A percentile compares a stretch with the other conserved stretches of the same genome.
phyloP scores from a whole-genome alignment of 2,888 invertebrate genomes.

The Yponomeuta evonymella region DNA sequence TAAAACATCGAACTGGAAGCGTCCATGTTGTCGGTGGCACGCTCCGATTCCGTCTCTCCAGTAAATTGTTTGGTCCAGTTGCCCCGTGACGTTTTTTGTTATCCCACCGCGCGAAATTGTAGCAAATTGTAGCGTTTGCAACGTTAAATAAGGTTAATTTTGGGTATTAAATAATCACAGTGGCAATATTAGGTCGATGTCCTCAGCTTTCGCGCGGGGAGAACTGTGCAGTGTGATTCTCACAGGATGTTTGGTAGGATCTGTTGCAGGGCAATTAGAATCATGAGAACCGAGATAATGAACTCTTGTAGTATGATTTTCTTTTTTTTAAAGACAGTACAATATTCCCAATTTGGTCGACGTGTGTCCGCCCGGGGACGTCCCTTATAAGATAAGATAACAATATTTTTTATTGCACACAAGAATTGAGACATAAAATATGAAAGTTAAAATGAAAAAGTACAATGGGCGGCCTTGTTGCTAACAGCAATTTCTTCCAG shows the following conservation, averaged over 20 bases:
- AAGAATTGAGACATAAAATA: no score
- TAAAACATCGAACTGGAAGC: not conserved
- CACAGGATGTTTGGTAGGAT: not conserved
- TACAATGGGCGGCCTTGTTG: no score
- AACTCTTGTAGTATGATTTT: no score
- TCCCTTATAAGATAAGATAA: no score
- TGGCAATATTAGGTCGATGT: not conserved
- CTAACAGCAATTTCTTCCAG: no score
- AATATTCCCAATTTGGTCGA: no score
- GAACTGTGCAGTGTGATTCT: not conserved
- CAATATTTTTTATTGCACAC: no score
- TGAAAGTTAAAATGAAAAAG: no score
- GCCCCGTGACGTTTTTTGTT: conserved; percentile 8
- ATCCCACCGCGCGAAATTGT: not conserved
- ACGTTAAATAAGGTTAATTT: conserved; percentile 9
- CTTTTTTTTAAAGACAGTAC: no score
- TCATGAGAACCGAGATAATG: no score
- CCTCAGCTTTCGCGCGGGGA: not conserved
- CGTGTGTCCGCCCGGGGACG: no score
- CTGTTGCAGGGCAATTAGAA: no score
- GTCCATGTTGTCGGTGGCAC: not conserved
- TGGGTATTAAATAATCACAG: conserved; percentile 15
- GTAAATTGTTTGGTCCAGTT: not conserved
- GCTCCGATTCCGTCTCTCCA: not conserved
- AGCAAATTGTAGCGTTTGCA: conserved; percentile 9